Percentiles rank a stretch among this genome's conserved stretches.
phyloP scores from a whole-genome alignment of 1,140 invertebrate species.

The Brachionus rotundiformis region DNA sequence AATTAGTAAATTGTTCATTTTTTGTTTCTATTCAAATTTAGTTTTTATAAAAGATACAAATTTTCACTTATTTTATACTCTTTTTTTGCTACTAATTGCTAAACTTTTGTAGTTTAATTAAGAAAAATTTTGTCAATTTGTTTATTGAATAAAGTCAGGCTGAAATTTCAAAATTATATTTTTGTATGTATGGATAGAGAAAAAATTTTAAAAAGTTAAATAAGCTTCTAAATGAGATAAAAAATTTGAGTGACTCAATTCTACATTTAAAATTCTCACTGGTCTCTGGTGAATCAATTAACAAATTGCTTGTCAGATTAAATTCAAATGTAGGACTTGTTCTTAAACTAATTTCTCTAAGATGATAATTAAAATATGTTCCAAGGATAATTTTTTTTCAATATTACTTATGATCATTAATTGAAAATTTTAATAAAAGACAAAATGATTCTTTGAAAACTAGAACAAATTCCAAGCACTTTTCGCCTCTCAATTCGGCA shows the following conservation, averaged over 20 bases:
- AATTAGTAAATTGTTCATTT: constrained; percentile 8
- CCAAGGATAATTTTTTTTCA: too few relatives aligned
- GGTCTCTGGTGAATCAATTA: neutral
- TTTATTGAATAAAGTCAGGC: neutral
- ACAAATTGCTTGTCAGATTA: neutral
- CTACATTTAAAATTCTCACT: neutral
- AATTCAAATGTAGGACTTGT: constrained; percentile 3
- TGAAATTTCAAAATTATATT: constrained; percentile 40
- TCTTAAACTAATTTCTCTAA: neutral
- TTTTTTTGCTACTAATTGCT: neutral
- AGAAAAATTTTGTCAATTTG: constrained; percentile 12
- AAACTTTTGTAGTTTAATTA: neutral
- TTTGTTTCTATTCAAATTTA: neutral
- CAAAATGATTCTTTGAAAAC: constrained; percentile 1
- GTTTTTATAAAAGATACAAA: neutral
- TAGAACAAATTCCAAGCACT: neutral
- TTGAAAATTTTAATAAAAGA: neutral
- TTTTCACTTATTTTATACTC: neutral
- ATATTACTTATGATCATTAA: neutral
- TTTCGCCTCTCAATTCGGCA: neutral
- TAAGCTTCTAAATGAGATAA: constrained; percentile 17
- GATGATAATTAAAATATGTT: neutral
- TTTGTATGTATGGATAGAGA: constrained; percentile 34
- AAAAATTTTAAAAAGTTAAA: constrained; percentile 31
- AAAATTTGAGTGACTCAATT: neutral